Evolutionary conservation across 1,140 invertebrate genomes (phyloP), one percentile per base, ranked within the genome.

Genomic region (Drosophila sturtevanti): DNA sequence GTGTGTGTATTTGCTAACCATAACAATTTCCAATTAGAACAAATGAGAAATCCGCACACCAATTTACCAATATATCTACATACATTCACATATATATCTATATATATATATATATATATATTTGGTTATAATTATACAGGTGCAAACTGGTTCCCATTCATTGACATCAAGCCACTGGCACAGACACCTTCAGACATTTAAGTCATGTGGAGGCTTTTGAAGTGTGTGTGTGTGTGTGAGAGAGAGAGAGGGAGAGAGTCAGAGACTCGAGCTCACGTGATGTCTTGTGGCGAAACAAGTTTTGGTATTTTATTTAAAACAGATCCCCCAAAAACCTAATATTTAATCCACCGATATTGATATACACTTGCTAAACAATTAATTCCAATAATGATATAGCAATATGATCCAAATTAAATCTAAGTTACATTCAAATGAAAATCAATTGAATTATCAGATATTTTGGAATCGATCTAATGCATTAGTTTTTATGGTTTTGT

Each of bases 121-220:
- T 72, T 31, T 7, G n/a, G 14, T 37, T 60, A 38, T 3, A 34
- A 7, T 11, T 31, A 44, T 75, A 63, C 72, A 69, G 59, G 52
- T 63, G 64, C 24, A 38, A 76, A 76, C 73, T 73, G 72, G 73
- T 76, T 76, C 51, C 72, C 73, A 75, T 76, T 65, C 72, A 72
- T 48, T 48, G 41, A 21, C 41, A 48, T 21, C 59, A n/a, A 37
- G 5, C 4, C 48, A 60, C n/a, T 59, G 35, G 56, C 68, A 54
- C 14, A 55, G 52, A n/a, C 60, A 61, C 41, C 41, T 37, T 51
- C 21, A 37, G 37, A 21, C 37, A 48, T 11, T 48, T 48, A 16
- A 21, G 41, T 48, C 41, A 48, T 48, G 41, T 48, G 41, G 21
- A 48, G 41, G 41, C 41, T 48, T 48, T 48, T 18, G 41, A 48